A percentile compares a stretch with the other conserved stretches of the same genome.
Evolutionary conservation across 2,113 vertebrate species (phyloP).

Genomic region (Onychostruthus taczanowskii): DNA sequence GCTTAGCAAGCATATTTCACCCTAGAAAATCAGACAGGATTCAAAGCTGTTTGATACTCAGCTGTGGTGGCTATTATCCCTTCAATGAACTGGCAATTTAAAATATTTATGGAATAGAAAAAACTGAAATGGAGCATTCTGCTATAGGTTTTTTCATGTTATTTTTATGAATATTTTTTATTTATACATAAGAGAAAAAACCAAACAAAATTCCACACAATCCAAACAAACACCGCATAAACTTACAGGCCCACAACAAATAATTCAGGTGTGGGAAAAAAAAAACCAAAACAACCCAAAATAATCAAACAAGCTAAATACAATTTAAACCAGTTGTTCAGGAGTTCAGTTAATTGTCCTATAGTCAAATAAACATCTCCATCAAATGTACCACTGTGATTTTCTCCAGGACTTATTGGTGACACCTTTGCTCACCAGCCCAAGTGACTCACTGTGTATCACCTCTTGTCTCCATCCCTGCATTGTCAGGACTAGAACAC

Average conservation of each 20-base stretch:
- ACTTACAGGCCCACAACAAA: not conserved
- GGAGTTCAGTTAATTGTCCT: not conserved
- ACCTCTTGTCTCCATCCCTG: not conserved
- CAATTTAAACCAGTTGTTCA: not conserved
- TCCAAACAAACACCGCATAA: not conserved
- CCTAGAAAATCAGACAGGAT: not conserved
- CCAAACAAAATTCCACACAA: not conserved
- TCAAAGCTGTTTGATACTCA: not conserved
- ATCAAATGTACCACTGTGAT: not conserved
- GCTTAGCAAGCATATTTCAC: not conserved
- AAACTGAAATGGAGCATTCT: not conserved
- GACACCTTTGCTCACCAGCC: not conserved
- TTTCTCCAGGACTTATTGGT: not conserved
- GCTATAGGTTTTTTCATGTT: not conserved
- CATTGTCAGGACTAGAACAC: not conserved
- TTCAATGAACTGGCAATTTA: not conserved
- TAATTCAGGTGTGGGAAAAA: not conserved
- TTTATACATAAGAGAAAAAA: not conserved
- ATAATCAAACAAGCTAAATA: not conserved
- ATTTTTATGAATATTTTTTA: not conserved
- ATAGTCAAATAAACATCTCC: not conserved
- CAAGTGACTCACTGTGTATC: not conserved
- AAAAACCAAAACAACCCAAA: not conserved
- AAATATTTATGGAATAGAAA: not conserved
- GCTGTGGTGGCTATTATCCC: not conserved